Evolutionary conservation across 2,888 invertebrate species (phyloP), one percentile per base, ranked within the genome.

Genomic region (Calameuta idolon): DNA sequence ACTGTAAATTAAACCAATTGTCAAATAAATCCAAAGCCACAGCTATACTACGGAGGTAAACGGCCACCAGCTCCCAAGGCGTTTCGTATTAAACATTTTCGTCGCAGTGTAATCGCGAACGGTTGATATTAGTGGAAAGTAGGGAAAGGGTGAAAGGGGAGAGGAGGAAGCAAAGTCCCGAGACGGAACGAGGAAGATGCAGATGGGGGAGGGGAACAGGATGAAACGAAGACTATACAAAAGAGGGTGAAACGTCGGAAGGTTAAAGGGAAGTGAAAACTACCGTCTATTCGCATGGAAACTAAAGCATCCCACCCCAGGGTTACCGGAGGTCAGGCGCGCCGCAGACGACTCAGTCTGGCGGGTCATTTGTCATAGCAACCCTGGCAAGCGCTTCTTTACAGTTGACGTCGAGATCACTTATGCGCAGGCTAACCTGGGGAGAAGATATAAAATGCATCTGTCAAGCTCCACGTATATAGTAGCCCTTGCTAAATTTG

Each of bases 401-500:
- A 31, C 1, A 33, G 71, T 71, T 34, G 77, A 79, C 79, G 76
- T 82, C 75, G 75, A 73, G 76, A 82, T 82, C 78, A 80, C 76
- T 77, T 77, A 68, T 74, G 73, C 79, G 76, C 71, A 12, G 55
- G 34, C 23, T 12, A 34, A 30, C 55, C 73, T 34, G n/a, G 69
- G 35, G 81, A 82, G 83, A 85, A 85, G 83, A 87, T 83, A 85
- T 85, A 85, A 86, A 86, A 85, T 82, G 83, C 85, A 87, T 87
- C 83, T 83, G 84, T 86, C 86, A 85, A 82, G 83, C 85, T 85
- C 81, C 79, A 35, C 76, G 31, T 75, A 76, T 55, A 55, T 23
- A 55, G 55, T 55, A 15, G 55, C 55, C 55, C 55, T 9, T 55
- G 23, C 55, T 55, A 55, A 55, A 55, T 55, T 55, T 55, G 55